phyloP scores from a whole-genome alignment of 2,797 vertebrate species.

The Lacerta bilineata region DNA sequence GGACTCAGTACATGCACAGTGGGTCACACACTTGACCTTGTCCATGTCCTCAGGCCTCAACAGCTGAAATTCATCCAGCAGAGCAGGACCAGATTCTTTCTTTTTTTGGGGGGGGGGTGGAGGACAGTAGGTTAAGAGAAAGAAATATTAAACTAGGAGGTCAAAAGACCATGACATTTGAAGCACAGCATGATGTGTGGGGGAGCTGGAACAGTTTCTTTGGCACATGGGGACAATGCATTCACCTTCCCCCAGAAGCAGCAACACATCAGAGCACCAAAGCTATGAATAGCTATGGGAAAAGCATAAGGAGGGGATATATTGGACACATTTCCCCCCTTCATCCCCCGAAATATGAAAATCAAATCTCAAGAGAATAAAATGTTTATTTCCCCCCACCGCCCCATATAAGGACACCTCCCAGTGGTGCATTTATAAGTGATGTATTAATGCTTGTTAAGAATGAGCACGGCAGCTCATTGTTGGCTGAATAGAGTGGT shows the following conservation, averaged over 20 bases:
- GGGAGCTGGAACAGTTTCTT: background rate
- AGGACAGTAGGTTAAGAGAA: background rate
- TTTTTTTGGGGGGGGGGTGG: rapidly evolving
- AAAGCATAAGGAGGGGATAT: background rate
- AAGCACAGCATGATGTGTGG: background rate
- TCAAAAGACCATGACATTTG: background rate
- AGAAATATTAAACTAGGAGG: background rate
- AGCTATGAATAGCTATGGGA: too few relatives aligned
- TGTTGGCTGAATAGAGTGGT: background rate
- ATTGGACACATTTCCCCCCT: background rate
- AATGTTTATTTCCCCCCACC: background rate
- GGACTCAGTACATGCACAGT: background rate
- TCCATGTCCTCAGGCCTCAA: background rate
- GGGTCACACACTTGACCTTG: too few relatives aligned
- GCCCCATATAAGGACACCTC: background rate
- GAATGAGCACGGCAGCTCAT: too few relatives aligned
- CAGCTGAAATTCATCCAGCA: background rate
- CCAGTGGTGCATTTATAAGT: background rate
- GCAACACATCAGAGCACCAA: background rate
- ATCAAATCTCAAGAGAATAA: background rate
- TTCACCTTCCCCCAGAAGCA: too few relatives aligned
- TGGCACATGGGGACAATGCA: background rate
- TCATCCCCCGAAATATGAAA: background rate
- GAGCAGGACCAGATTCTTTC: background rate
- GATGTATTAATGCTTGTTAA: background rate